phyloP scores from a whole-genome alignment of 64 coral and sea anemone genomes.

The Porites lutea region DNA sequence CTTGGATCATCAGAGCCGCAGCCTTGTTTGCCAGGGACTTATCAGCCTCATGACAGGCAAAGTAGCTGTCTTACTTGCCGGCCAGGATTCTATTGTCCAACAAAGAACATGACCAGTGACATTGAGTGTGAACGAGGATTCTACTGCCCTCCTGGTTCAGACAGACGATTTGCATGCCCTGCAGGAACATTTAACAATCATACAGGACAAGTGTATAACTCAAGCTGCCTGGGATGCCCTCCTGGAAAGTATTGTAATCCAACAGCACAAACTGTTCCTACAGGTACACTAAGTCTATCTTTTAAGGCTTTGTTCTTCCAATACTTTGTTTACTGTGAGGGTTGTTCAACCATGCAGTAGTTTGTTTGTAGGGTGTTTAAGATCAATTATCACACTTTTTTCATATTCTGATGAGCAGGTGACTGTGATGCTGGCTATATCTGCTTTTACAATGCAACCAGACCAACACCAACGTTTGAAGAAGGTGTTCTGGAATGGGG shows the following conservation, averaged over 20 bases:
- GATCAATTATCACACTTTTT: not conserved
- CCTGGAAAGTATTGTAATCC: conserved; percentile 92
- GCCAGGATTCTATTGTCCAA: conserved; percentile 78
- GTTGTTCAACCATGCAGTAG: no score
- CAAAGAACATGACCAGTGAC: conserved; percentile 86
- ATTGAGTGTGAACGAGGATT: conserved; percentile 77
- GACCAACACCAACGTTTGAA: conserved; percentile 85
- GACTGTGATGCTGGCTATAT: conserved; percentile 85
- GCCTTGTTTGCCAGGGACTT: conserved; percentile 91
- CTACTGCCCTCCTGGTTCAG: conserved; percentile 94
- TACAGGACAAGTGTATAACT: conserved; percentile 77
- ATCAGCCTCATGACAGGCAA: conserved; percentile 86
- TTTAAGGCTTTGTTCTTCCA: not conserved
- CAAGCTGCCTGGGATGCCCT: conserved; percentile 85
- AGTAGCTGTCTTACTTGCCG: conserved; percentile 83
- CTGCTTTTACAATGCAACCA: conserved; percentile 81
- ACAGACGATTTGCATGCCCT: conserved; percentile 88
- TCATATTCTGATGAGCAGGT: conserved; percentile 37
- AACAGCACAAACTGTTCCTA: conserved; percentile 82
- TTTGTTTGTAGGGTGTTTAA: no score
- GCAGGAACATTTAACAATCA: conserved; percentile 96
- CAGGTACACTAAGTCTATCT: conserved; percentile 65
- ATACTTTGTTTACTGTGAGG: not conserved
- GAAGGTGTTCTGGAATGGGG: conserved; percentile 92
- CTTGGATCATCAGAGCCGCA: conserved; percentile 84